Base-by-base conservation (phyloP, 2,113 vertebrate genomes). In the Addax nasomaculatus region DNA sequence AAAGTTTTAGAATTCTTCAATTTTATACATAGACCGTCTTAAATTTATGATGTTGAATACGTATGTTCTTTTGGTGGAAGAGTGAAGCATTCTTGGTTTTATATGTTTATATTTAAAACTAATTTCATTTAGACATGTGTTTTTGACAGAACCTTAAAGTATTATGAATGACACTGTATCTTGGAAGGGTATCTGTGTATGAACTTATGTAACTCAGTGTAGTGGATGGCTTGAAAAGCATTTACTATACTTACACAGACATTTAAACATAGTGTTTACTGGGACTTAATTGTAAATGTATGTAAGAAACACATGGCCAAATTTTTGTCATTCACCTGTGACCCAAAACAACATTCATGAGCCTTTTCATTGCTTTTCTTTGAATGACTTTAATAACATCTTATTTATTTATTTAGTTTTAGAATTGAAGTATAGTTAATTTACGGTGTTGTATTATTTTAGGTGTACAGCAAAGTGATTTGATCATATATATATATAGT, bases 71-170 rank as follows among this genome's bases (percentile, higher is more conserved):
- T 91, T 57, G 57, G 55, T 93, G 55, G 57, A 47, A 70, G 78
- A 86, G 45, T 7, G 25, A 47, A 60, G 85, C 58, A n/a, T 92
- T 45, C 21, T 89, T 89, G 33, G 25, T 57, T 93, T 33, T 97
- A 12, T 62, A 17, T 45, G 43, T 67, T 85, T 95, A n/a, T n/a
- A 39, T 90, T 93, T 89, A 95, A 97, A 89, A 85, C 55, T 51
- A 67, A 33, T 45, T 84, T 78, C 60, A 62, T 94, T 16, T 49
- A 92, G 96, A 90, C 62, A 70, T 6, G 5, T 3, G 36, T 60
- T 55, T 94, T 84, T 64, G 36, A 80, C 11, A 67, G 76, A 94
- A 89, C 19, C 27, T 89, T 84, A 91, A 85, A 47, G 47, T 93
- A 19, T 33, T 84, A 27, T 11, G 23, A 49, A 83, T 91, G 55